Percentiles rank a stretch among this genome's conserved stretches.
These are phyloP conservation scores for Rotaria socialis DNA, from an alignment of 2,888 invertebrate genomes.

Conservation along the genomic window DNA sequence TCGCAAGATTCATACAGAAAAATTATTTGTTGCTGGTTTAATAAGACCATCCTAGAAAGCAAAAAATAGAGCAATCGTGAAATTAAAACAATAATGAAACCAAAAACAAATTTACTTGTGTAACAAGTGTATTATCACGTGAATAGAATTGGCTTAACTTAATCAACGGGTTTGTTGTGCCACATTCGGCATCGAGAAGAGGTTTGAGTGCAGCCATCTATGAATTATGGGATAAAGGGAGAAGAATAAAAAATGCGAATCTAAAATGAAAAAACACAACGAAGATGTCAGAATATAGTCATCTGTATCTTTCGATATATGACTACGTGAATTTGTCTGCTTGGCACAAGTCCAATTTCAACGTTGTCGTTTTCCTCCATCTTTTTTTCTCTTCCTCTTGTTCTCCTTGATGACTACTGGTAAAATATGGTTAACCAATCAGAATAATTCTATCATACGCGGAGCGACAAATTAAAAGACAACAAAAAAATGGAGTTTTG, in stretches of 20 bases:
- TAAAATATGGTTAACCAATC: background rate
- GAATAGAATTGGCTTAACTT: background rate
- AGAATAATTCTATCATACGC: background rate
- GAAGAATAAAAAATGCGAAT: slow-evolving; percentile 27
- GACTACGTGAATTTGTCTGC: background rate
- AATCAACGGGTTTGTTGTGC: slow-evolving; percentile 1
- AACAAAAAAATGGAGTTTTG: background rate
- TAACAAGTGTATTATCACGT: slow-evolving; percentile 24
- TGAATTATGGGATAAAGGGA: slow-evolving; percentile 6
- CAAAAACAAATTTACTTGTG: background rate
- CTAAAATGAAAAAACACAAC: background rate
- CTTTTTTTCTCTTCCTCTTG: background rate
- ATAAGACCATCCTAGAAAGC: background rate
- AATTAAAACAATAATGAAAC: background rate
- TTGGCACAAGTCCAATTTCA: slow-evolving; percentile 26
- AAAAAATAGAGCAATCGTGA: no score
- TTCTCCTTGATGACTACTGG: background rate
- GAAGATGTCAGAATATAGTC: background rate
- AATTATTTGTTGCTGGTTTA: background rate
- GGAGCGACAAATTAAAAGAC: background rate
- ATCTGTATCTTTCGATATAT: slow-evolving; percentile 5
- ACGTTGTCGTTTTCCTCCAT: background rate
- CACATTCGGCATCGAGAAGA: background rate
- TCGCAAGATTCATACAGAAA: background rate
- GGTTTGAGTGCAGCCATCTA: slow-evolving; percentile 6